Percentiles rank a stretch among this genome's conserved stretches.
These are phyloP conservation scores for Oxytorus armatus DNA, from an alignment of 2,888 invertebrate species.

Conservation along the genomic window DNA sequence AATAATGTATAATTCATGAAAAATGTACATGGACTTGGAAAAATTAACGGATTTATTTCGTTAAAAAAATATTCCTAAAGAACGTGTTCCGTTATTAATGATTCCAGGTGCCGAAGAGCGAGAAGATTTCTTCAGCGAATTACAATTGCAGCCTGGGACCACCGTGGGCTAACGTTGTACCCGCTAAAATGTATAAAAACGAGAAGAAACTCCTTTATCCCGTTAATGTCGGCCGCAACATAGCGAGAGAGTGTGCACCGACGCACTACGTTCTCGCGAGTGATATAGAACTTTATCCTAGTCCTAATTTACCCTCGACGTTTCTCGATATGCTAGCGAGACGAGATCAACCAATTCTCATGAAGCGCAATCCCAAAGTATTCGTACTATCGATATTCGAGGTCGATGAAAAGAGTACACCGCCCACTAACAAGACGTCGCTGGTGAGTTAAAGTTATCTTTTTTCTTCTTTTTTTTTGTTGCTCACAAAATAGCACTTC, in stretches of 20 bases:
- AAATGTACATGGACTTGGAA: too few relatives aligned
- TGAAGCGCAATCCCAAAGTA: conserved; percentile 89
- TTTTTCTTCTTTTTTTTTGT: background rate
- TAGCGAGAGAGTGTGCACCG: conserved; percentile 93
- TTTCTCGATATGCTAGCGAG: conserved; percentile 94
- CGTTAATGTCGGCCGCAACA: conserved; percentile 95
- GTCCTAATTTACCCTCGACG: conserved; percentile 91
- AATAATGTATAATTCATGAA: too few relatives aligned
- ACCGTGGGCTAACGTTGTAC: conserved; percentile 88
- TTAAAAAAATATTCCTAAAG: background rate
- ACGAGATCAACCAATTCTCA: conserved; percentile 88
- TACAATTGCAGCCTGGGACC: conserved; percentile 90
- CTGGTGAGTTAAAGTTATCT: conserved; percentile 80
- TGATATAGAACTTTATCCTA: conserved; percentile 96
- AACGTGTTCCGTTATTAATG: conserved; percentile 6
- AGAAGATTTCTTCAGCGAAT: conserved; percentile 87
- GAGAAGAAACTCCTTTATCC: conserved; percentile 94
- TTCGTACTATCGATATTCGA: conserved; percentile 96
- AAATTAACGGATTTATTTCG: too few relatives aligned
- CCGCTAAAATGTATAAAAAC: conserved; percentile 90
- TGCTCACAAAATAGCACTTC: too few relatives aligned
- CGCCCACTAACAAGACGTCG: conserved; percentile 80
- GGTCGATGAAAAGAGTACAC: conserved; percentile 87
- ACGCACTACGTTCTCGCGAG: conserved; percentile 94
- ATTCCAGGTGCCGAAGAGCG: conserved; percentile 89